These are phyloP conservation scores for Aplysina aerophoba DNA, from an alignment of 37 sponge, comb jelly and placozoan genomes.

Conservation along the genomic window DNA sequence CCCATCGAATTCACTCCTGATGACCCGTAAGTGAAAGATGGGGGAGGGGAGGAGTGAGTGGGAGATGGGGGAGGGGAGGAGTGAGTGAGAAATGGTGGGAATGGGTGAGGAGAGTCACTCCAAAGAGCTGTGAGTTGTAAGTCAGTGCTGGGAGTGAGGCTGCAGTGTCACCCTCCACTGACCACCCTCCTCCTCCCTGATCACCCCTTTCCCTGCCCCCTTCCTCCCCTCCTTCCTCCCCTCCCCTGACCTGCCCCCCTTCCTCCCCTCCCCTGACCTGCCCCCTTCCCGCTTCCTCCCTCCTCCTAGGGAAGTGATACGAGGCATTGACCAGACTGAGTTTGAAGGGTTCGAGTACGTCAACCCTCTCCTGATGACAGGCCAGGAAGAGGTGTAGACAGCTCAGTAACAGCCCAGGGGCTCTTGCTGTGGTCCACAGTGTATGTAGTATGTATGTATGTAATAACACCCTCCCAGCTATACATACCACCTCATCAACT, in stretches of 20 bases:
- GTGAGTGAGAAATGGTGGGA: background rate
- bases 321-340: constrained; percentile 90
- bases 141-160: no score
- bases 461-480: background rate
- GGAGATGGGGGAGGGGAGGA: background rate
- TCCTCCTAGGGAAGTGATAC: constrained; percentile 57
- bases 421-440: background rate
- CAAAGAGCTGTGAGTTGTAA: no score
- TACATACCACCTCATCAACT: no score
- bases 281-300: background rate
- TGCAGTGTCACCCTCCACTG: no score
- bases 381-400: constrained; percentile 86
- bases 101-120: no score
- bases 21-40: constrained; percentile 64
- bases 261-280: no score
- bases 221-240: no score
- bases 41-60: background rate
- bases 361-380: constrained; percentile 93
- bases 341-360: constrained; percentile 98
- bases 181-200: no score
- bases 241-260: no score
- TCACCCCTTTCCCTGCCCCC: no score
- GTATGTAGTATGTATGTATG: background rate
- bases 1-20: constrained; percentile 92
- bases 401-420: background rate